Base-by-base conservation (phyloP, 2,797 vertebrate genomes). In the Microctenopoma stevenorrisi region DNA sequence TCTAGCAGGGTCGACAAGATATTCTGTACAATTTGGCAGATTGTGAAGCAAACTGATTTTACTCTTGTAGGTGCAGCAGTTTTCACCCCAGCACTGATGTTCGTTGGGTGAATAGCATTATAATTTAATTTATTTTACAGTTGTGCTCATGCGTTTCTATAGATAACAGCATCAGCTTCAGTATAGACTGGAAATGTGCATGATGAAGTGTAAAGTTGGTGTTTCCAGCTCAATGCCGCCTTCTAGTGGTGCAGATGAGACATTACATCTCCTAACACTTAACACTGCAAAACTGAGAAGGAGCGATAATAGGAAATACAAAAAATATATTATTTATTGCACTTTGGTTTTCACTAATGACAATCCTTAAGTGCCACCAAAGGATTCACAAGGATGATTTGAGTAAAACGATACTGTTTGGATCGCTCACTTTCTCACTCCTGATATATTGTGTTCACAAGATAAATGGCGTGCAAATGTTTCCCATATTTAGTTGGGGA, bases 141-240 rank as follows among this genome's bases (percentile, higher is more conserved):
- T 52, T 79, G 60, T 26, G 59, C 57, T 75, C 70, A 3, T 10
- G 28, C 1, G 78, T 84, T 86, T 68, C 86, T 30, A 75, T 38
- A 61, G 84, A 64, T 33, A 38, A 87, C 85, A 78, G 68, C 72
- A 62, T 74, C 65, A 42, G 53, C 46, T 54, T 18, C 38, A n/a
- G 68, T 74, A 58, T 57, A 67, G 76, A 47, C 18, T 18, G 57
- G 14, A 53, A 68, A 72, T 76, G 80, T 79, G 84, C 77, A 76
- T 22, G 64, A 67, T 76, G 82, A 83, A 82, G 74, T 14, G 65
- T 53, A 7, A 12, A 22, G 33, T 48, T 35, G 55, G 11, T 0
- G 59, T 46, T 57, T 1, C 37, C 15, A 33, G 73, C 13, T 0
- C 38, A 44, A 82, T 7, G 64, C 1, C 1, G 50, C 88, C 82